phyloP scores from a whole-genome alignment of 2,797 vertebrate species.

The Lateolabrax maculatus region DNA sequence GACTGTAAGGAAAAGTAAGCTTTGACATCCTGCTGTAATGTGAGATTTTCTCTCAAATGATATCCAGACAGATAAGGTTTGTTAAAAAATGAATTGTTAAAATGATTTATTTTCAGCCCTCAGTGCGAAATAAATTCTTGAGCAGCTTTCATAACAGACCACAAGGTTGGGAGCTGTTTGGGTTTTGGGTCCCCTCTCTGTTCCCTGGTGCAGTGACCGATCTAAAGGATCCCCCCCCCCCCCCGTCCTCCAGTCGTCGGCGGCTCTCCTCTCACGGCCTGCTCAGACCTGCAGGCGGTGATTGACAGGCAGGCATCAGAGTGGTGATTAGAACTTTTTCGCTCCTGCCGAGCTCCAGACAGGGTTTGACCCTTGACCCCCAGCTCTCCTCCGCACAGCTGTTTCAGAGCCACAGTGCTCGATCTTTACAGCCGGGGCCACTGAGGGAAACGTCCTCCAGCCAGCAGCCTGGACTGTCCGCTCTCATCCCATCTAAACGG shows the following conservation, averaged over 20 bases:
- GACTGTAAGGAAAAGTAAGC: slow-evolving; percentile 68
- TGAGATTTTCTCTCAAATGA: slow-evolving; percentile 61
- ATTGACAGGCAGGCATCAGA: slow-evolving; percentile 83
- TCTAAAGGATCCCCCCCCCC: slow-evolving; percentile 36
- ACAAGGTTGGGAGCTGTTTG: slow-evolving; percentile 22
- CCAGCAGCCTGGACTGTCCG: slow-evolving; percentile 26
- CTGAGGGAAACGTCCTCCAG: slow-evolving; percentile 52
- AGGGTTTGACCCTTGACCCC: slow-evolving; percentile 83
- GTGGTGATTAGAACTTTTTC: slow-evolving; percentile 86
- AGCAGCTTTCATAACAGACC: slow-evolving; percentile 35
- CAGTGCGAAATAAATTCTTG: slow-evolving; percentile 39
- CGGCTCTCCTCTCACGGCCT: slow-evolving; percentile 50
- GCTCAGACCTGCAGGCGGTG: slow-evolving; percentile 82
- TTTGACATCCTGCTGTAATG: slow-evolving; percentile 73
- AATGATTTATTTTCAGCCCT: slow-evolving; percentile 59
- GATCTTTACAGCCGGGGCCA: slow-evolving; percentile 70
- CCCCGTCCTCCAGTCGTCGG: slow-evolving; percentile 18
- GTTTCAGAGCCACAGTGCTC: slow-evolving; percentile 78
- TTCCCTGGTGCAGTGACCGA: slow-evolving; percentile 13
- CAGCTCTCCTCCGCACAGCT: slow-evolving; percentile 82
- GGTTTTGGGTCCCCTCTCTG: slow-evolving; percentile 16
- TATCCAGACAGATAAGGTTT: slow-evolving; percentile 76
- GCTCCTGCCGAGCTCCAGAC: slow-evolving; percentile 82
- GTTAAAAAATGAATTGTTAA: slow-evolving; percentile 47
- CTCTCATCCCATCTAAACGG: slow-evolving; percentile 9